Conservation (phyloP, 2,113 vertebrate species). For the Lampris megalopsis region DNA sequence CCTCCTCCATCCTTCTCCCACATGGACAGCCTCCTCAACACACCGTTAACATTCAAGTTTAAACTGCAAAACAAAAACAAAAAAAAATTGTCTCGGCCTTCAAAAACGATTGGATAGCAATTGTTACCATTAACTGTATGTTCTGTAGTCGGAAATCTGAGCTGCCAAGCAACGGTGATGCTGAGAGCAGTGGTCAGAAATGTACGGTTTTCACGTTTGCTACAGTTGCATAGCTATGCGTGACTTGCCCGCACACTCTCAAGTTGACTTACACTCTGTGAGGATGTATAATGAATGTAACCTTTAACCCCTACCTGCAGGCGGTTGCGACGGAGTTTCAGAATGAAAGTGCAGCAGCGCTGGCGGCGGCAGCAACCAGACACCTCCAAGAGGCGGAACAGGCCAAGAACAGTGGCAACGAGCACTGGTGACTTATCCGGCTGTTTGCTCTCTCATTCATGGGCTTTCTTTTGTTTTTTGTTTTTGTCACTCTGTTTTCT, state of each 20-base stretch:
- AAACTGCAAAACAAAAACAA: neutral
- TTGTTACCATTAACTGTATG: neutral
- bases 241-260: neutral
- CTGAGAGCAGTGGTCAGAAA: neutral
- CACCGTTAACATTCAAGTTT: too few species aligned
- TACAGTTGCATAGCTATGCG: neutral
- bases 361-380: conserved; percentile 94
- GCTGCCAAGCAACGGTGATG: neutral
- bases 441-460: too few species aligned
- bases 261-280: neutral
- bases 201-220: neutral
- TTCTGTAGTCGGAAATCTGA: neutral
- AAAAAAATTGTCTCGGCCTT: neutral
- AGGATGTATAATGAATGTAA: neutral
- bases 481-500: too few species aligned
- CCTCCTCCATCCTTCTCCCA: neutral
- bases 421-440: conserved; percentile 88
- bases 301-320: conserved; percentile 71
- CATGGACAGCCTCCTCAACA: neutral
- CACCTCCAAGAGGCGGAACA: conserved; percentile 97
- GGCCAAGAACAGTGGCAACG: conserved; percentile 86
- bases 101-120: neutral
- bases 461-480: too few species aligned
- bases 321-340: conserved; percentile 97
- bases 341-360: conserved; percentile 94